Evolutionary conservation across 2,113 vertebrate species (phyloP).

Genomic region (Semnornis frantzii): DNA sequence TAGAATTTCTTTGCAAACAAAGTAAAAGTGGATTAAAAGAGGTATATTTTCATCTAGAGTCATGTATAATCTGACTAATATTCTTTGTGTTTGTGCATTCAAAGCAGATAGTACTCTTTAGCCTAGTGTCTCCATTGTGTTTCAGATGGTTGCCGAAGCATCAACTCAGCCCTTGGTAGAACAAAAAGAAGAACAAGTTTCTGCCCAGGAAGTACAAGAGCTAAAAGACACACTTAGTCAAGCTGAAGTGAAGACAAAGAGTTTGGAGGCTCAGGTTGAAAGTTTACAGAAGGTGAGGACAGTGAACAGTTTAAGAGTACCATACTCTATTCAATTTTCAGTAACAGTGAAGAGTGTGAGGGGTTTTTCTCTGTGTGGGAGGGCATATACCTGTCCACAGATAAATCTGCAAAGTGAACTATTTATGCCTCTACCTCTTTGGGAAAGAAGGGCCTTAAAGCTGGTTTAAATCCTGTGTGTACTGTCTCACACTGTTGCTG

Average conservation of each 20-base stretch:
- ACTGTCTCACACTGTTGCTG: not conserved
- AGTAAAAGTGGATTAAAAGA: not conserved
- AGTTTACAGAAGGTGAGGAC: conserved; percentile 83
- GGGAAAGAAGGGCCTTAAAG: not conserved
- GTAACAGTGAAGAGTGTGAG: not conserved
- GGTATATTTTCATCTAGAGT: not conserved
- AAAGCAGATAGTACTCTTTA: not conserved
- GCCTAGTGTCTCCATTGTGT: not conserved
- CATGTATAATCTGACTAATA: not conserved
- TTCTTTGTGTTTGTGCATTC: not conserved
- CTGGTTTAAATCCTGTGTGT: not conserved
- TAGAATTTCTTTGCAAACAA: not conserved
- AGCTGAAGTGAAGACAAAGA: conserved; percentile 82
- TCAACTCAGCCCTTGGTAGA: conserved; percentile 83
- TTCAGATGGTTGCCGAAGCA: conserved; percentile 83
- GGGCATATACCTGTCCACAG: too few relatives aligned
- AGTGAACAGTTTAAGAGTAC: not conserved
- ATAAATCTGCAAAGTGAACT: not conserved
- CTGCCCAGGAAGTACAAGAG: conserved; percentile 88
- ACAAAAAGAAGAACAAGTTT: conserved; percentile 85
- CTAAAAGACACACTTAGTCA: conserved; percentile 85
- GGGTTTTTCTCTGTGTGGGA: not conserved
- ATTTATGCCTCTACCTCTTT: not conserved
- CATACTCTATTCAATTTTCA: not conserved
- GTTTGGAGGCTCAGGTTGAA: conserved; percentile 88